phyloP scores from a whole-genome alignment of 2,888 invertebrate genomes.

The Ectemnius continuus region DNA sequence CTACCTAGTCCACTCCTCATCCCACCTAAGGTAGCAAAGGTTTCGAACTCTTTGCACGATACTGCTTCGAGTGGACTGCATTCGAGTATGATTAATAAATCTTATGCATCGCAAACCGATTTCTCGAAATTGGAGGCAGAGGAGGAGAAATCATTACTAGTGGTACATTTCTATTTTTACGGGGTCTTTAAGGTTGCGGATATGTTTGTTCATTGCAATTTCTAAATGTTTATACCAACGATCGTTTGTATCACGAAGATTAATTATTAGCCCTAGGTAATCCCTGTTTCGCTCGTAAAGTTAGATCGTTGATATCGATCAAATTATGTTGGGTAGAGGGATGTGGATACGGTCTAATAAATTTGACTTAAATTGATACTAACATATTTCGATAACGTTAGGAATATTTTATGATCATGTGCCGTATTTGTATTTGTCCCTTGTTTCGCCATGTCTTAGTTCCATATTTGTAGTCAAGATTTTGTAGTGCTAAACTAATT shows the following conservation, averaged over 20 bases:
- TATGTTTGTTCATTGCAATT: too few species aligned
- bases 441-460: conserved; percentile 5
- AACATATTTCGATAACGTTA: not conserved
- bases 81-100: conserved; percentile 32
- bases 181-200: conserved; percentile 26
- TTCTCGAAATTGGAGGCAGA: conserved; percentile 42
- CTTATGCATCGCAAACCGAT: conserved; percentile 41
- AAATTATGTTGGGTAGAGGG: too few species aligned
- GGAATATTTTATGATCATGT: not conserved
- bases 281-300: too few species aligned
- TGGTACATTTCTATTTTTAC: conserved; percentile 64
- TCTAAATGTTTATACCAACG: too few species aligned
- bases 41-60: conserved; percentile 52
- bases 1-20: conserved; percentile 63
- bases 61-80: conserved; percentile 39
- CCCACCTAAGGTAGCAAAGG: conserved; percentile 63
- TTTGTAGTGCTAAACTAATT: not conserved
- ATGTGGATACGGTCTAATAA: too few species aligned
- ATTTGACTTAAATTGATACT: not conserved
- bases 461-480: conserved; percentile 9
- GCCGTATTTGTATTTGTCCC: not conserved
- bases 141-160: conserved; percentile 62
- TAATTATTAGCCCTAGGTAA: too few species aligned
- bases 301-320: too few species aligned
- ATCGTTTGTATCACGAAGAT: too few species aligned